Evolutionary conservation across 2,113 vertebrate genomes (phyloP).

Genomic region (Crocuta crocuta): DNA sequence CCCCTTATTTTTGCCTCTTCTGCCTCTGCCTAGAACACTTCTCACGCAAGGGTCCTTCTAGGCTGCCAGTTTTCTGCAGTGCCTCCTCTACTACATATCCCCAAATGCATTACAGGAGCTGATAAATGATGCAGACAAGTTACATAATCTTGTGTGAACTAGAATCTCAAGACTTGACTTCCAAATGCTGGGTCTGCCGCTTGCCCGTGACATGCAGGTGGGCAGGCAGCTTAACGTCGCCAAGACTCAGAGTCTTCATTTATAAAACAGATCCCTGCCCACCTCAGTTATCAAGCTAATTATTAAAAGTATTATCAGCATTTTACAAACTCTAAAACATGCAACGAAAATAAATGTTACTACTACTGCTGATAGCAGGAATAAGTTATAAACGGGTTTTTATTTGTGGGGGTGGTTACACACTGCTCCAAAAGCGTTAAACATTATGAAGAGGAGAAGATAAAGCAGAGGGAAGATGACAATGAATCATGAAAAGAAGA

Average conservation of each 20-base stretch:
- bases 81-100: slow-evolving; percentile 23
- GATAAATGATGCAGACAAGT: slow-evolving; percentile 55
- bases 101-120: slow-evolving; percentile 42
- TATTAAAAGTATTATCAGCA: background rate
- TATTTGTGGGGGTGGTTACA: background rate
- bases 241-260: background rate
- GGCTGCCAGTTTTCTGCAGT: background rate
- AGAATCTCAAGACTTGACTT: background rate
- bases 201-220: background rate
- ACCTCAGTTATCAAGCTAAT: background rate
- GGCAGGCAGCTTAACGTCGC: background rate
- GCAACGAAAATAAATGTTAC: background rate
- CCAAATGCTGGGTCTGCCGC: background rate
- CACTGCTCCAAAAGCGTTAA: background rate
- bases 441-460: background rate
- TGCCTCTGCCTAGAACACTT: slow-evolving; percentile 29
- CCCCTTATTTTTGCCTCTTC: background rate
- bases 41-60: slow-evolving; percentile 37
- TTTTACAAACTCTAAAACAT: background rate
- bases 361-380: background rate
- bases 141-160: background rate
- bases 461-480: background rate
- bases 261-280: background rate
- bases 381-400: background rate
- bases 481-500: background rate